phyloP scores from a whole-genome alignment of 2,797 vertebrate species.

The Erpetoichthys calabaricus region DNA sequence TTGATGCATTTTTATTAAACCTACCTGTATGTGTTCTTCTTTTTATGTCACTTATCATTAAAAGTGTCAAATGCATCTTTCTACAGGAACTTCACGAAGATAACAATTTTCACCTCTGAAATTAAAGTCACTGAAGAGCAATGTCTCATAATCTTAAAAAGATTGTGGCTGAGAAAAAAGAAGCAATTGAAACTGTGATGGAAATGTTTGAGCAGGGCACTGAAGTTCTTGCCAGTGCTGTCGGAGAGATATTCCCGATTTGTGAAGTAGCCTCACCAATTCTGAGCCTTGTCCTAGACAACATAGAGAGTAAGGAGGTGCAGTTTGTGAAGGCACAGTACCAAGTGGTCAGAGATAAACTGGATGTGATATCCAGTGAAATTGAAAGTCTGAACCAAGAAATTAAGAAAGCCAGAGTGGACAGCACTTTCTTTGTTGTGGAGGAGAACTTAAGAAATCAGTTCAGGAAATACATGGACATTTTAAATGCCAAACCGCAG shows the following conservation, averaged over 20 bases:
- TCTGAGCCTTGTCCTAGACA: slow-evolving; percentile 47
- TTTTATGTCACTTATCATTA: too few species aligned
- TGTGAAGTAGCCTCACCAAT: slow-evolving; percentile 51
- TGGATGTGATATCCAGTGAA: slow-evolving; percentile 49
- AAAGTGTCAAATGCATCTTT: too few species aligned
- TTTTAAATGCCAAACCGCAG: slow-evolving; percentile 48
- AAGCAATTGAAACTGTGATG: slow-evolving; percentile 53
- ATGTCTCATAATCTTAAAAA: slow-evolving; percentile 24
- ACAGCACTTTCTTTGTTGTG: slow-evolving; percentile 42
- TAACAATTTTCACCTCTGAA: too few species aligned
- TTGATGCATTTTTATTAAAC: too few species aligned
- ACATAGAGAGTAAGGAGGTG: slow-evolving; percentile 55
- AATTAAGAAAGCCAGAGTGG: slow-evolving; percentile 44
- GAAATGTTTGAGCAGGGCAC: slow-evolving; percentile 51
- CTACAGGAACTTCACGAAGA: too few species aligned
- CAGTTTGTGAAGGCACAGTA: slow-evolving; percentile 58
- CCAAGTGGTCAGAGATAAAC: slow-evolving; percentile 37
- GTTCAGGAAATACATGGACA: slow-evolving; percentile 57
- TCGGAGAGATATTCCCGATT: slow-evolving; percentile 52
- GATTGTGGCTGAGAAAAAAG: slow-evolving; percentile 54
- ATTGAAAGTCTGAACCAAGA: slow-evolving; percentile 49
- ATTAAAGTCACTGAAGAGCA: too few species aligned
- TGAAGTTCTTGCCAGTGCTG: slow-evolving; percentile 50
- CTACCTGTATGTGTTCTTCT: too few species aligned
- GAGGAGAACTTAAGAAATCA: slow-evolving; percentile 60